Base-by-base conservation (phyloP, 2,113 vertebrate species). In the Bucco capensis region DNA sequence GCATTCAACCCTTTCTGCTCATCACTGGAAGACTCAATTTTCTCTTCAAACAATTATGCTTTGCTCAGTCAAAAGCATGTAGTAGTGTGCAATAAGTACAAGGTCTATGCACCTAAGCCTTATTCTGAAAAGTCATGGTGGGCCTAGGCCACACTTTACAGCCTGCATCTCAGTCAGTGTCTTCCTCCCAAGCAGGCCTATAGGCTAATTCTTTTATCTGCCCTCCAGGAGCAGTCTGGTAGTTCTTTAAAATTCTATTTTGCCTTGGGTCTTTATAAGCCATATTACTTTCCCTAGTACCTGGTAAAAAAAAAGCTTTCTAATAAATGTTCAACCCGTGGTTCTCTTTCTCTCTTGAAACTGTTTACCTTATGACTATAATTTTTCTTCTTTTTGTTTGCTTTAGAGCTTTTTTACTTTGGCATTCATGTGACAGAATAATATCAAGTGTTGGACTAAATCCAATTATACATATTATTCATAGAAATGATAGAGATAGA, bases 311-410 rank as follows among this genome's bases (percentile, higher is more conserved):
- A 49, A 49, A 2, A 16, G 2, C 40, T 88, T 90, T 69, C 15
- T 46, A 61, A 31, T 84, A 57, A 82, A 24, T 71, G 40, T 67
- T 88, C 46, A 64, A 42, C 23, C 21, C 44, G 56, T 38, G 46
- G 21, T 69, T 90, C 28, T 81, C 54, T 92, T 74, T 77, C 24
- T 86, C 27, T 50, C 42, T 58, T 73, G 57, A 50, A 94, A 90
- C 23, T 33, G 5, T 86, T 78, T 75, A 62, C 65, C 37, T 86
- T 92, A 95, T 88, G 73, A 93, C 61, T 79, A 57, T 54, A 1
- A 90, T 96, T 93, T 95, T 90, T 96, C 83, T 89, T 82, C 67
- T 91, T 93, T 92, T 86, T 96, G 19, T 92, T 88, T 93, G 56
- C 64, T 83, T 92, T 90, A 64, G n/a, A 84, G 27, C n/a, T 86